Conservation (phyloP, 2,113 vertebrate genomes). For the Coracopsis vasa region DNA sequence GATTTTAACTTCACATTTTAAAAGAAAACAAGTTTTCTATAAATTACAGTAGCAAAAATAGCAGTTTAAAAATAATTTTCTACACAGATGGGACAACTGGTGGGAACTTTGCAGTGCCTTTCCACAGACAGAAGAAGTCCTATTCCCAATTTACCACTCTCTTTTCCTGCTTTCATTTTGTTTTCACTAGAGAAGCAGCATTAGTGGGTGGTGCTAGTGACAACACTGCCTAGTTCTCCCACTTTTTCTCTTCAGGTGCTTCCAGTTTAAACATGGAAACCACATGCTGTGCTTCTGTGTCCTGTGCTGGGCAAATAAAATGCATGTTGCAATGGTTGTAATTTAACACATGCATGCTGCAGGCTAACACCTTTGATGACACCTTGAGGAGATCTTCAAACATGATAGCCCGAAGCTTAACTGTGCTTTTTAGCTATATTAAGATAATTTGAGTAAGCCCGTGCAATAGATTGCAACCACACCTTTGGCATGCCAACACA, state of each 20-base stretch:
- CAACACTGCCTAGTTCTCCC: neutral
- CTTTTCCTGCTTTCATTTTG: neutral
- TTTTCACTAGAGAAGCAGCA: neutral
- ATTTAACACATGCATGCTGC: neutral
- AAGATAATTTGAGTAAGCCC: constrained; percentile 29
- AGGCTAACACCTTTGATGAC: neutral
- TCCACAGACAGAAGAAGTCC: neutral
- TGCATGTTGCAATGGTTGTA: neutral
- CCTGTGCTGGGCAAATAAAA: neutral
- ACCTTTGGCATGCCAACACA: constrained; percentile 23
- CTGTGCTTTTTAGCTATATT: constrained; percentile 41
- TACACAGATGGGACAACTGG: neutral
- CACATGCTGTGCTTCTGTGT: neutral
- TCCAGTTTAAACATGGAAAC: neutral
- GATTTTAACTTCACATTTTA: neutral
- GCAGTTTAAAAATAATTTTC: neutral
- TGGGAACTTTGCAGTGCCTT: neutral
- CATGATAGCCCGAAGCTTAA: constrained; percentile 31
- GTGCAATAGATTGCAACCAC: constrained; percentile 43
- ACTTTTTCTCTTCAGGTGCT: neutral
- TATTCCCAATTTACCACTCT: neutral
- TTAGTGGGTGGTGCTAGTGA: neutral
- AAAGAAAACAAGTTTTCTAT: neutral
- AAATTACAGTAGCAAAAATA: neutral
- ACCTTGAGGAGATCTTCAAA: constrained; percentile 22